Evolutionary conservation across 2,797 vertebrate species (phyloP), one percentile per base, ranked within the genome.

Genomic region (Cirrhinus mrigala): DNA sequence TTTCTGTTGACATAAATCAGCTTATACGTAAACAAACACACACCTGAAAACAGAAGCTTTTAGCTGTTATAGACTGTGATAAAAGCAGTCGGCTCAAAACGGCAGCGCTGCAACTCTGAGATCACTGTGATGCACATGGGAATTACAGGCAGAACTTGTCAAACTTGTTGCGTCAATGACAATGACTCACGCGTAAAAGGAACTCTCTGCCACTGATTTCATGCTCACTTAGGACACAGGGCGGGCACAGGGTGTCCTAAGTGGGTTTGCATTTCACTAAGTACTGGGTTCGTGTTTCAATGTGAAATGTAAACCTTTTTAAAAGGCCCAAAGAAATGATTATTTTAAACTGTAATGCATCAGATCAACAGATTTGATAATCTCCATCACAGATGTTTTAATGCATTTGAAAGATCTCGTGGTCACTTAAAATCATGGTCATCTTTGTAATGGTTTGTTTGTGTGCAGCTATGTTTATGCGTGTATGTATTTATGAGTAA

Each of bases 131-230:
- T 56, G 40, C 54, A 29, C 54, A 6, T 33, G 70, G 20, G 69
- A 33, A 33, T 74, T 58, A 74, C 54, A 33, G 40, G 27, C 69
- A 62, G 18, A 58, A 80, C 60, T 48, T 62, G 54, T 62, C 56
- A 74, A 83, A 52, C 71, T 76, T 83, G 81, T 64, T 83, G 60
- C 15, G 40, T 82, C 52, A 52, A 10, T 37, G 14, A 62, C 20
- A 33, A 24, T 52, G 71, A 68, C 22, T 40, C 22, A 3, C 29
- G 20, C 48, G 44, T 66, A 54, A 66, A 75, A 75, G 14, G 9
- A 5, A 50, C 56, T 12, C 12, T 62, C 56, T 62, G 40, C 16
- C 69, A 62, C 24, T 50, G 37, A 74, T 58, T 74, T 75, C 44
- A 37, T 0, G 14, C 58, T 58, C 20, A 10, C 56, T 50, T n/a